Percentiles rank a stretch among this genome's conserved stretches.
Evolutionary conservation across 2,113 vertebrate species (phyloP).

Genomic region (Gnathonemus echidnorhynchus): DNA sequence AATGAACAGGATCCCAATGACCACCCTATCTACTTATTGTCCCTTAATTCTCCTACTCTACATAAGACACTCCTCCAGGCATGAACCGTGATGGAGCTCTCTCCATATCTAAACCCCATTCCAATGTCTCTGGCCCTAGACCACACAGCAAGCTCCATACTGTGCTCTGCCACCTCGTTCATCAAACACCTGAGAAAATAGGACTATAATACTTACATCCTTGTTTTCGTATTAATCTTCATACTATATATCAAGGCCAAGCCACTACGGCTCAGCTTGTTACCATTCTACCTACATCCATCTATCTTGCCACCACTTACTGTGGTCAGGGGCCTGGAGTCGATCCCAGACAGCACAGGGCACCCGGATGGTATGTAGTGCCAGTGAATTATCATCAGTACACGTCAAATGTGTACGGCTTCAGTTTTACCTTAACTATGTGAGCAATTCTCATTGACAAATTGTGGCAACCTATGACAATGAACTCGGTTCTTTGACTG

Average conservation of each 20-base stretch:
- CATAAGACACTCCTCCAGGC: neutral
- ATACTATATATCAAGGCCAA: neutral
- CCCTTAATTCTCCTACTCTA: neutral
- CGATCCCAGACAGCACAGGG: neutral
- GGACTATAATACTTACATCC: neutral
- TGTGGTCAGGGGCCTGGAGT: neutral
- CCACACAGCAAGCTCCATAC: neutral
- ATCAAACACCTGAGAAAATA: neutral
- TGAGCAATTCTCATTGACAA: neutral
- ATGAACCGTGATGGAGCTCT: neutral
- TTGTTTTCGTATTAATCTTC: neutral
- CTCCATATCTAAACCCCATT: neutral
- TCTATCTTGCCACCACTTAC: neutral
- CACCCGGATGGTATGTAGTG: neutral
- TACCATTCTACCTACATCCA: neutral
- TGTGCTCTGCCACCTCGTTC: neutral
- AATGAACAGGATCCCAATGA: neutral
- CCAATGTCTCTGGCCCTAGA: neutral
- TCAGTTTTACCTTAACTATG: neutral
- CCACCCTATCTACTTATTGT: neutral
- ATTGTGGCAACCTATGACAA: neutral
- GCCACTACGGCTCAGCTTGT: neutral
- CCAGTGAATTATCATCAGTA: neutral
- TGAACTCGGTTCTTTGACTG: neutral
- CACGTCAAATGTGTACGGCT: neutral